Percentiles rank a stretch among this genome's conserved stretches.
These are phyloP conservation scores for Recurvirostra avosetta DNA, from an alignment of 2,113 vertebrate genomes.

Conservation along the genomic window DNA sequence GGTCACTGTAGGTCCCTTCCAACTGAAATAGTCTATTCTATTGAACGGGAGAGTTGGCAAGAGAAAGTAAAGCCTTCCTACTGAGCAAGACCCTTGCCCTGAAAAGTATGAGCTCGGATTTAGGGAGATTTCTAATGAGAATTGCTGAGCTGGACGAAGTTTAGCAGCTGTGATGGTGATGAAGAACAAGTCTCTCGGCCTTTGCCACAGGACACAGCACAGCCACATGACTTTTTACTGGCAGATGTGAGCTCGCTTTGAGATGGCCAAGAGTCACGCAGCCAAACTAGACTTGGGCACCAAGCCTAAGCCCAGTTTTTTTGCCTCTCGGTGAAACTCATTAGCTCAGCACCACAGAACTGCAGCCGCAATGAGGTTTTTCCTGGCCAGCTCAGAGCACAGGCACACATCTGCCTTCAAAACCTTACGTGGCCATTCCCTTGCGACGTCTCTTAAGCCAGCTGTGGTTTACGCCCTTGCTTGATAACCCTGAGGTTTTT, in stretches of 20 bases:
- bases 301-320: neutral
- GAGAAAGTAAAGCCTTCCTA: neutral
- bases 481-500: neutral
- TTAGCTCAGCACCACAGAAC: neutral
- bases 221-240: neutral
- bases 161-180: neutral
- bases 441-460: neutral
- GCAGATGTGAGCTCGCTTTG: neutral
- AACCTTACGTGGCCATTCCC: neutral
- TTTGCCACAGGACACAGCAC: neutral
- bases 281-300: neutral
- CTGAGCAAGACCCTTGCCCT: neutral
- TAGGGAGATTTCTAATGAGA: neutral
- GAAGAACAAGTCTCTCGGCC: neutral
- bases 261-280: neutral
- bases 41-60: neutral
- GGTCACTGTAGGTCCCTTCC: neutral
- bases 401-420: neutral
- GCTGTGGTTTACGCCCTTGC: neutral
- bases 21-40: neutral
- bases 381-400: neutral
- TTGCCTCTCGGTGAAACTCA: neutral
- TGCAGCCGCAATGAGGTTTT: neutral
- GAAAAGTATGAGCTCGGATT: neutral
- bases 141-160: accelerated